Evolutionary conservation across 1,140 invertebrate species (phyloP).

Genomic region (Araneus ventricosus): DNA sequence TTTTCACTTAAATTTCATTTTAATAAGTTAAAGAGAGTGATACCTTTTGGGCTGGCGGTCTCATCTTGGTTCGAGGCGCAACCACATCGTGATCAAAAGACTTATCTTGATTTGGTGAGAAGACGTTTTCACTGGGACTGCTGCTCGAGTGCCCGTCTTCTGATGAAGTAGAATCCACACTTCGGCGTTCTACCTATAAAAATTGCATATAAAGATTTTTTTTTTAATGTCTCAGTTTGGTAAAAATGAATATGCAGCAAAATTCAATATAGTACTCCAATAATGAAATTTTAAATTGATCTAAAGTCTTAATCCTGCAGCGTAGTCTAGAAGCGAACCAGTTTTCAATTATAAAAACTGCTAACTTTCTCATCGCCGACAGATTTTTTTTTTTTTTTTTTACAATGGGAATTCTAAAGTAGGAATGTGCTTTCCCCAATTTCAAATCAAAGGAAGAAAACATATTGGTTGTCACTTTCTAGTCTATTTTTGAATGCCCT

Average conservation of each 20-base stretch:
- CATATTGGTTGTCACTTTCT: too few species aligned
- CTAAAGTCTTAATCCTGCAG: too few species aligned
- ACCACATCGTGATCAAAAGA: slow-evolving; percentile 30
- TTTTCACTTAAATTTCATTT: too few species aligned
- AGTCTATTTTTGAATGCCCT: too few species aligned
- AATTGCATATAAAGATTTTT: not conserved
- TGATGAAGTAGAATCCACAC: slow-evolving; percentile 60
- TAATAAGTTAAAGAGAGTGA: too few species aligned
- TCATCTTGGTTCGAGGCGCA: slow-evolving; percentile 59
- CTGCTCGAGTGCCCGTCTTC: slow-evolving; percentile 60
- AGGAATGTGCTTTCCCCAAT: too few species aligned
- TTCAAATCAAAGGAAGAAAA: too few species aligned
- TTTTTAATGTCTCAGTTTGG: not conserved
- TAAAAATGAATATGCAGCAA: not conserved
- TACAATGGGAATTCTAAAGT: too few species aligned
- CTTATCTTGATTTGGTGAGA: slow-evolving; percentile 59
- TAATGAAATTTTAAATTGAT: not conserved
- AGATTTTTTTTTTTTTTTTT: too few species aligned
- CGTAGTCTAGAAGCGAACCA: too few species aligned
- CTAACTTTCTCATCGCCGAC: too few species aligned
- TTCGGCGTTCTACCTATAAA: slow-evolving; percentile 57
- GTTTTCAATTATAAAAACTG: too few species aligned
- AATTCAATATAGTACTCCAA: not conserved
- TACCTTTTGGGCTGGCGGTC: slow-evolving; percentile 56
- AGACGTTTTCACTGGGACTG: slow-evolving; percentile 57